Evolutionary conservation across 1,140 invertebrate species (phyloP).

Genomic region (Heterodera carotae): DNA sequence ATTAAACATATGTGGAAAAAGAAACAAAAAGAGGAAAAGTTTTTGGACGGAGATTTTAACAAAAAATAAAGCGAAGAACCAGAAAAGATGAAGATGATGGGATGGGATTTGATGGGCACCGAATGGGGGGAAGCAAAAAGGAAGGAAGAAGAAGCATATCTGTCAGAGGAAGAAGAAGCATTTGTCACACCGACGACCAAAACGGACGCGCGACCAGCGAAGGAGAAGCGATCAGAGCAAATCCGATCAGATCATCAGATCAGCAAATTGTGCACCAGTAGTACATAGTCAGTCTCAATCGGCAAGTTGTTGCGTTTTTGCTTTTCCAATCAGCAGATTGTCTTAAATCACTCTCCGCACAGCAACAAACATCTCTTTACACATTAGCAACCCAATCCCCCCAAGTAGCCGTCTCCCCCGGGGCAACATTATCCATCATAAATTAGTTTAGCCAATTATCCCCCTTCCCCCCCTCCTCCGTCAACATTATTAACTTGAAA

Average conservation of each 20-base stretch:
- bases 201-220: background rate
- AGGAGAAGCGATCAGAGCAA: background rate
- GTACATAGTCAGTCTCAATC: background rate
- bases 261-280: background rate
- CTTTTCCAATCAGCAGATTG: background rate
- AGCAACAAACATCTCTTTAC: background rate
- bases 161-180: background rate
- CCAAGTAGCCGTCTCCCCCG: background rate
- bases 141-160: too few species aligned
- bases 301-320: background rate
- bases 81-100: background rate
- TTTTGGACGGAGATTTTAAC: background rate
- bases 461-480: background rate
- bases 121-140: background rate
- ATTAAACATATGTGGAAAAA: background rate
- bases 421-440: background rate
- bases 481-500: background rate
- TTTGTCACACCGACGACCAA: background rate
- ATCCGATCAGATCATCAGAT: background rate
- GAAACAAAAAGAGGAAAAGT: background rate
- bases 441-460: background rate
- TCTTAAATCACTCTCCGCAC: background rate
- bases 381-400: background rate
- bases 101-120: background rate
- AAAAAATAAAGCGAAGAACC: background rate